Conservation (phyloP, 1,140 invertebrate species). For the Caerostris darwini region DNA sequence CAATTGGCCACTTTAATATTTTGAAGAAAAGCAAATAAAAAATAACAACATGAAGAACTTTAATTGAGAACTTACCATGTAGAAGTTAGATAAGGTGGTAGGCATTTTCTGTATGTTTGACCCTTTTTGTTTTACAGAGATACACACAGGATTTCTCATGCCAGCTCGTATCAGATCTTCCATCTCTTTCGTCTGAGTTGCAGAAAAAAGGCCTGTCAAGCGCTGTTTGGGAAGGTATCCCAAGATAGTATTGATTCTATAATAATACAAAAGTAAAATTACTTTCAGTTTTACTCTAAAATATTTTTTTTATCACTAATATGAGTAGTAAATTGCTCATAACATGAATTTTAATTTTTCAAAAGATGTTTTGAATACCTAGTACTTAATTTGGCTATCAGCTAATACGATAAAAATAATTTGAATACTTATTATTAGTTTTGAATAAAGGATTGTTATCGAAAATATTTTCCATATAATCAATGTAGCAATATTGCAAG, state of each 20-base stretch:
- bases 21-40: too few species aligned
- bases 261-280: not conserved
- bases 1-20: too few species aligned
- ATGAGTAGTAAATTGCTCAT: too few species aligned
- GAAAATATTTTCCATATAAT: too few species aligned
- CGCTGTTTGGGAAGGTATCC: conserved; percentile 95
- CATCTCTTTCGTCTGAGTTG: conserved; percentile 98
- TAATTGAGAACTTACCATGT: conserved; percentile 83
- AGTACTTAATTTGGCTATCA: too few species aligned
- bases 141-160: conserved; percentile 94
- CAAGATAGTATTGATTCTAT: conserved; percentile 93
- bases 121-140: conserved; percentile 93
- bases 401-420: too few species aligned
- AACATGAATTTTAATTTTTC: not conserved
- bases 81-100: conserved; percentile 91
- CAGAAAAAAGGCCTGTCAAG: conserved; percentile 98
- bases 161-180: conserved; percentile 95
- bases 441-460: too few species aligned
- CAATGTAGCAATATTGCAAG: too few species aligned
- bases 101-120: conserved; percentile 87
- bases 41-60: not conserved
- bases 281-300: too few species aligned
- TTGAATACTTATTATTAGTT: too few species aligned
- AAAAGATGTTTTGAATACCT: not conserved
- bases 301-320: too few species aligned